A percentile compares a stretch with the other conserved stretches of the same genome.
phyloP scores from a whole-genome alignment of 2,888 invertebrate species.

The Listrodromus nycthemerus region DNA sequence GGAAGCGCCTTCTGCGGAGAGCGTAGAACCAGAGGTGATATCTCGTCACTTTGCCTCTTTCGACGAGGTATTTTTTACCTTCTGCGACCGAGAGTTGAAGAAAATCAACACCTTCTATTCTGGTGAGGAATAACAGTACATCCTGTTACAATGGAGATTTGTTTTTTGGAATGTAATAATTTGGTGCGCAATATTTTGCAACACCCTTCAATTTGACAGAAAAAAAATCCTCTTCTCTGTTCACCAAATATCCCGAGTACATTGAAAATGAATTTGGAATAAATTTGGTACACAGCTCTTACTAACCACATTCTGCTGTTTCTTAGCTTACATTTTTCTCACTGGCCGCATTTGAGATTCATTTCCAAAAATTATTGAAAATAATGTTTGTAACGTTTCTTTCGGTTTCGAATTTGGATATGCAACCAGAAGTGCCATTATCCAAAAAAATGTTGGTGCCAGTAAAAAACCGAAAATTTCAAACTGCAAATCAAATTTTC shows the following conservation, averaged over 20 bases:
- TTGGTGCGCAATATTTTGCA: background rate
- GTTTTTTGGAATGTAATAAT: background rate
- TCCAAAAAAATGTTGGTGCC: background rate
- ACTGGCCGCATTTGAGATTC: no score
- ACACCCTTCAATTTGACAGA: background rate
- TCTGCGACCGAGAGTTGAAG: constrained; percentile 96
- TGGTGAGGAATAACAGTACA: constrained; percentile 85
- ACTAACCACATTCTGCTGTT: no score
- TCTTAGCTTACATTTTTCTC: no score
- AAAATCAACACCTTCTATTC: constrained; percentile 99
- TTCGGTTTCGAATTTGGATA: background rate
- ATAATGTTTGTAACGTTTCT: no score
- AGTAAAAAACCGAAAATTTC: background rate
- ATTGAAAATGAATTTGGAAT: no score
- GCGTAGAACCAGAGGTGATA: constrained; percentile 94
- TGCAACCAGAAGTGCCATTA: background rate
- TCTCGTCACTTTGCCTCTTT: constrained; percentile 96
- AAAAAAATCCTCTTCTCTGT: no score
- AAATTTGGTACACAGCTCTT: no score
- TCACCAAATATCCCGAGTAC: no score
- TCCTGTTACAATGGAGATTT: background rate
- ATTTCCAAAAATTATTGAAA: no score
- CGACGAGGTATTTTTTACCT: constrained; percentile 97
- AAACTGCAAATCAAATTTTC: background rate
- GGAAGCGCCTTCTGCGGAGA: constrained; percentile 95